A percentile compares a stretch with the other conserved stretches of the same genome.
Conservation (phyloP, 2,888 invertebrate species). For the Ferrisia virgata region DNA sequence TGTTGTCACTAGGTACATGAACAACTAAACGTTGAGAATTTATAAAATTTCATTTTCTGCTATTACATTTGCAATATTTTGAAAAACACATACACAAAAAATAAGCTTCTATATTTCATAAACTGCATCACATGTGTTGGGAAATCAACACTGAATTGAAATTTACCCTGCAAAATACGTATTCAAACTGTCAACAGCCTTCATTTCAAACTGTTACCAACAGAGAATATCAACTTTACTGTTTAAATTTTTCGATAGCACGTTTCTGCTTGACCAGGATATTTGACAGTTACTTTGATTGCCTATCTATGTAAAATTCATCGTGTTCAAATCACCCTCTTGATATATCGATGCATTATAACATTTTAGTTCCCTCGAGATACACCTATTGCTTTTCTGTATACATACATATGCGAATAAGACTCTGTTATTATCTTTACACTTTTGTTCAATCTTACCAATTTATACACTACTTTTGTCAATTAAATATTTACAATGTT, state of each 20-base stretch:
- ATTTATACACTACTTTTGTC: background rate
- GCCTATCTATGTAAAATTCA: background rate
- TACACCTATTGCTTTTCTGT: background rate
- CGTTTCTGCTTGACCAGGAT: slow-evolving; percentile 15
- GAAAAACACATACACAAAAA: background rate
- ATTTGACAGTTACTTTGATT: slow-evolving; percentile 7
- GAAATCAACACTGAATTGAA: background rate
- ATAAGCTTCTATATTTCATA: background rate
- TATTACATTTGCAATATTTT: background rate
- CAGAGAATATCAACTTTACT: background rate
- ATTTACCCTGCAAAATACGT: background rate
- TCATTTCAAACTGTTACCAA: slow-evolving; percentile 10
- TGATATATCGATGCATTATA: background rate
- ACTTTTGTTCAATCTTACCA: background rate
- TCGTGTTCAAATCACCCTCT: background rate
- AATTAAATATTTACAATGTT: background rate
- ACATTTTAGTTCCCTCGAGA: background rate
- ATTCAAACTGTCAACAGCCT: slow-evolving; percentile 3
- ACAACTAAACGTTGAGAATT: background rate
- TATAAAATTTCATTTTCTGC: background rate
- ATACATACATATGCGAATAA: background rate
- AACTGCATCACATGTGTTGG: background rate
- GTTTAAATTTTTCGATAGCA: slow-evolving; percentile 3
- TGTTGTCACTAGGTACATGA: background rate
- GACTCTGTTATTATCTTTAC: background rate